Base-by-base conservation (phyloP, 2,888 invertebrate genomes). In the Heliconius aoede region DNA sequence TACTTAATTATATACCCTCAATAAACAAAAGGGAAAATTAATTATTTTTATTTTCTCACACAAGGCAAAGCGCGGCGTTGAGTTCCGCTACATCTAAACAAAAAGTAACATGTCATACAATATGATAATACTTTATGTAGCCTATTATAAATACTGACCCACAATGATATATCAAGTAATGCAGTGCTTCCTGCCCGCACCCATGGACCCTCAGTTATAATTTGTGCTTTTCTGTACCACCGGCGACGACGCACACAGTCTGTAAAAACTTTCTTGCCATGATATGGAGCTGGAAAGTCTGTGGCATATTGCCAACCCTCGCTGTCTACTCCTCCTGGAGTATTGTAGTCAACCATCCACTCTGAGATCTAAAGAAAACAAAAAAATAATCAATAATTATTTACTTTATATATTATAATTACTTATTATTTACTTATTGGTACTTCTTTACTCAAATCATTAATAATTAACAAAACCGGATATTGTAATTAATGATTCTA, bases 301-400 rank as follows among this genome's bases (percentile, higher is more conserved):
- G 97, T 97, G 0, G 98, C 98, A 90, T 98, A 99, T 87, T 99
- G 99, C 99, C 99, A 99, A 3, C 99, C 99, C 82, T 98, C 98
- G 77, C 96, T 95, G 89, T 99, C 98, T 0, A 97, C 98, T 3
- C 98, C 98, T 1, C 98, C 98, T 0, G 97, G 97, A 13, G 97
- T 97, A 86, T 97, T 97, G 87, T 97, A 98, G 90, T 99, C 99
- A n/a, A 98, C 95, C 88, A 97, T 95, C 99, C 99, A 99, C 87
- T 98, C 98, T 0, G 97, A 97, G 79, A 96, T 95, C 96, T 96
- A 80, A 64, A 85, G 80, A 65, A 74, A 60, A 68, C 13, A 62
- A 73, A 40, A 36, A 24, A 36, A 3, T 13, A 1, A 24, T 13
- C n/a, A n/a, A 64, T 32, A 7, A 40, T n/a, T 64, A 30, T 36